These are phyloP conservation scores for Odobenus rosmarus DNA, from an alignment of 2,113 vertebrate species.

Conservation along the genomic window DNA sequence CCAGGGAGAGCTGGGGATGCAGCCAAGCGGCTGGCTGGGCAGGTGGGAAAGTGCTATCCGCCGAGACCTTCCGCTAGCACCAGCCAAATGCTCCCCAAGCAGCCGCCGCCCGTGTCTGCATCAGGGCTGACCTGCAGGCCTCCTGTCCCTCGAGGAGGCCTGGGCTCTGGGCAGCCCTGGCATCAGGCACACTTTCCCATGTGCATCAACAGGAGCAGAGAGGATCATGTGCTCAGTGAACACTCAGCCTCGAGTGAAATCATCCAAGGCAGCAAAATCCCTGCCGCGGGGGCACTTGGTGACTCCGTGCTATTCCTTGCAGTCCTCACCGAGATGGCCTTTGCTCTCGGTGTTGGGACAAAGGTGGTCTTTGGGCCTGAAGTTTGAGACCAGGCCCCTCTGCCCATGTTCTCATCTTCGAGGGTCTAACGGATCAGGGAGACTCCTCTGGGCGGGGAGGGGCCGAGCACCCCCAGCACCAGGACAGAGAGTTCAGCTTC, in stretches of 20 bases:
- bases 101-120: rapidly evolving
- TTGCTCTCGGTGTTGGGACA: no score
- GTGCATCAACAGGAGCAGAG: rapidly evolving
- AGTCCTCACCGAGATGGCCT: background rate
- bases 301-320: rapidly evolving
- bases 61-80: rapidly evolving
- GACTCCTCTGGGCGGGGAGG: background rate
- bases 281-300: rapidly evolving
- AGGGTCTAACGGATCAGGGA: rapidly evolving
- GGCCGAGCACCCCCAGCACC: rapidly evolving
- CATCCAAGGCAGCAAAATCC: rapidly evolving
- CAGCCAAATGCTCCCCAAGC: rapidly evolving
- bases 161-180: background rate
- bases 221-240: rapidly evolving
- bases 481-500: background rate
- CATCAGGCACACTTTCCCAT: rapidly evolving
- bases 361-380: rapidly evolving
- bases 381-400: rapidly evolving
- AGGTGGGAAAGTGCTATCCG: rapidly evolving
- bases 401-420: rapidly evolving
- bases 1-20: rapidly evolving
- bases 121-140: rapidly evolving
- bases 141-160: rapidly evolving
- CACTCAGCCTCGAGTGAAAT: background rate
- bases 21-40: background rate